phyloP scores from a whole-genome alignment of 2,797 vertebrate species.

The Manis pentadactyla region DNA sequence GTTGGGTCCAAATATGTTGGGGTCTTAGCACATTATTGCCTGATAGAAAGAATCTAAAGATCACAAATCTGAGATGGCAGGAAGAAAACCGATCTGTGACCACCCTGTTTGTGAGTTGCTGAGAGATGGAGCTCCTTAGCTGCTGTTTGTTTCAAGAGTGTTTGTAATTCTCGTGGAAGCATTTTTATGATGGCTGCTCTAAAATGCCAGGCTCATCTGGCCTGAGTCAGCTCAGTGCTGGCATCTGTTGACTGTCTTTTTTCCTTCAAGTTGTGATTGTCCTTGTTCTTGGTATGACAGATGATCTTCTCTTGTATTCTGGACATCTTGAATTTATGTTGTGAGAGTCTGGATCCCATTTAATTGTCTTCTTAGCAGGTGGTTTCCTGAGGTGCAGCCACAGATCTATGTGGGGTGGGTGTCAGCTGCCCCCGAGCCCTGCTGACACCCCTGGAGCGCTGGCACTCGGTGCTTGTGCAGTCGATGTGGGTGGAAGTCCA shows the following conservation, averaged over 20 bases:
- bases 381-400: rapidly evolving
- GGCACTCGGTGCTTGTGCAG: background rate
- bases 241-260: background rate
- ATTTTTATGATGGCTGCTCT: background rate
- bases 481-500: background rate
- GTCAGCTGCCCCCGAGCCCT: rapidly evolving
- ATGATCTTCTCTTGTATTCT: background rate
- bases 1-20: background rate
- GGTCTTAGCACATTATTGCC: background rate
- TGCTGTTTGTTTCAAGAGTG: background rate
- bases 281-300: background rate
- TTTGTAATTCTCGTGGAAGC: background rate
- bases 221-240: rapidly evolving
- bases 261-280: rapidly evolving
- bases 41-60: background rate
- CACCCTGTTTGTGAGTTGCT: too few species aligned
- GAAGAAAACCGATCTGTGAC: background rate
- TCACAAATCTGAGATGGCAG: background rate
- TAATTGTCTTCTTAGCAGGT: background rate
- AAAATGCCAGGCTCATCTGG: background rate
- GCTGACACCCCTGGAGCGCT: background rate
- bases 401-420: rapidly evolving
- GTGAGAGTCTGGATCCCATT: background rate
- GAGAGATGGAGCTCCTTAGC: rapidly evolving
- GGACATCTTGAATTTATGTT: background rate